Evolutionary conservation across 2,113 vertebrate species (phyloP), one percentile per base, ranked within the genome.

Genomic region (Enhydra lutris): DNA sequence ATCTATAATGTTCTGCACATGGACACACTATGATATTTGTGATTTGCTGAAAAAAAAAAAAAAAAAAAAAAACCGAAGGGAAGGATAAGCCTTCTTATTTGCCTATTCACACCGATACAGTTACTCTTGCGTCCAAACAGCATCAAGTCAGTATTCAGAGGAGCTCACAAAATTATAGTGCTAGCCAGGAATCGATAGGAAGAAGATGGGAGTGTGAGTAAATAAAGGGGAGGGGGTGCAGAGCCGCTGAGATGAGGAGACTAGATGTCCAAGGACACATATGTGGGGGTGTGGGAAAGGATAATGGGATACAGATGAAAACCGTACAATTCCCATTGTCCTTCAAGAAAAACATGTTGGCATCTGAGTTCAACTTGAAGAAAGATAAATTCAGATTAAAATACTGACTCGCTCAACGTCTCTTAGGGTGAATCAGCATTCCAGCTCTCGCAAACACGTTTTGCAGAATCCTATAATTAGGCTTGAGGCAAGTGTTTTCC

Each of bases 321-420:
- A 79, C 17, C 4, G 50, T 31, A 55, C 50, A 67, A 57, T 82
- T 82, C 39, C 39, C 63, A n/a, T 6, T 73, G 71, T 39, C 7
- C 47, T 26, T 74, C 29, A 47, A 55, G n/a, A 83, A 93, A 71
- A 87, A 85, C 13, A 39, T 1, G 24, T 39, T 89, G 55, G 24
- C 29, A 80, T 80, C 61, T 93, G 67, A 67, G 69, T 61, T 93
- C n/a, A 74, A 67, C 6, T 61, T 24, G 13, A 91, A 93, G 84
- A 92, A 89, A 90, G 57, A 52, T 93, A 55, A 93, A 87, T 50
- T 79, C 34, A 91, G 34, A 73, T 74, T 65, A 91, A 94, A 91
- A 52, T n/a, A 47, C 23, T 74, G 84, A 59, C 47, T 88, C 55
- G 23, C 13, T 14, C 39, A 80, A n/a, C 0, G 1, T 85, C 57